Conservation (phyloP, 2,113 vertebrate genomes). For the Labrus mixtus region DNA sequence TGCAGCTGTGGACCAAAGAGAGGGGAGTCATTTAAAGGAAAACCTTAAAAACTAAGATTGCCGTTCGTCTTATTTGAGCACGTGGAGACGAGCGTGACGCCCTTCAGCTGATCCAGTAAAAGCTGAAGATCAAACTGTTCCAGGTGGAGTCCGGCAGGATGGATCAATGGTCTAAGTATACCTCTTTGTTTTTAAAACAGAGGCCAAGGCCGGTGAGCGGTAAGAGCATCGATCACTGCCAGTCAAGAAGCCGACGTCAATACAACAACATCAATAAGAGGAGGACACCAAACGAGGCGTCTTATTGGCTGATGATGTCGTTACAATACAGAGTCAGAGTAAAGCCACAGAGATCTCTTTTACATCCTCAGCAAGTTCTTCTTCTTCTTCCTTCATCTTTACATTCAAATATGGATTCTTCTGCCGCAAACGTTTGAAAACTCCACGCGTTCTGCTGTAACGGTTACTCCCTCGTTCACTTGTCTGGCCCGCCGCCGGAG, state of each 20-base stretch:
- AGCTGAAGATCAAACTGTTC: conserved; percentile 43
- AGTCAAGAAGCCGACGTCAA: conserved; percentile 33
- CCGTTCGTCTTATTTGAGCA: too few relatives aligned
- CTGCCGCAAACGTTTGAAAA: too few relatives aligned
- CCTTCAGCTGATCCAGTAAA: conserved; percentile 41
- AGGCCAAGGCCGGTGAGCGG: conserved; percentile 61
- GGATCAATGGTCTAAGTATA: conserved; percentile 64
- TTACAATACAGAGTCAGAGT: too few relatives aligned
- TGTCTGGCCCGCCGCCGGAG: too few relatives aligned
- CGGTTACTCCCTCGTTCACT: too few relatives aligned
- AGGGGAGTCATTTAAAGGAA: too few relatives aligned
- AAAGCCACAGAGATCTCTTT: too few relatives aligned
- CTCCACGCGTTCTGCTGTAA: too few relatives aligned
- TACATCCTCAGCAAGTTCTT: too few relatives aligned
- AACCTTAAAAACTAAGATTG: too few relatives aligned
- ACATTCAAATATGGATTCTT: too few relatives aligned
- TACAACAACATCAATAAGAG: conserved; percentile 36
- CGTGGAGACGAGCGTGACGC: neutral
- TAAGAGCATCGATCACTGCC: conserved; percentile 68
- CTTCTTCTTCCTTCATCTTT: too few relatives aligned
- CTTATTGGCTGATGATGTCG: conserved; percentile 1
- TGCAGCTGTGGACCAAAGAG: conserved; percentile 80
- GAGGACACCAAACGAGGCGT: neutral
- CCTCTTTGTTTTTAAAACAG: conserved; percentile 22
- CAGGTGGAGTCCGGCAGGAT: conserved; percentile 21